Evolutionary conservation across 2,797 vertebrate genomes (phyloP).

Genomic region (Myotis planiceps): DNA sequence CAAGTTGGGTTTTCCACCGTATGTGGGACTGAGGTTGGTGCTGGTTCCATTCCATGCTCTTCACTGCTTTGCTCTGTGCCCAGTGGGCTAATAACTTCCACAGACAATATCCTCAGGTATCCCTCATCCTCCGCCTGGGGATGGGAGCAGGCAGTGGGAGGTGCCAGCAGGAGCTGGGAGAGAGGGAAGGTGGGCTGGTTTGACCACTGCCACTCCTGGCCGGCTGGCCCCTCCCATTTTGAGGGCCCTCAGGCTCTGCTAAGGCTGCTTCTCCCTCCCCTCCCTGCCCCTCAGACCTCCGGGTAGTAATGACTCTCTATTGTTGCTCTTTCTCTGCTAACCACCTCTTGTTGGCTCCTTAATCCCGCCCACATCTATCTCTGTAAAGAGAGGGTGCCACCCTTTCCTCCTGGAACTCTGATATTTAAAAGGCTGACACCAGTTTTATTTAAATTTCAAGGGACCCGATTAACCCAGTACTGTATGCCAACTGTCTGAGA

Average conservation of each 20-base stretch:
- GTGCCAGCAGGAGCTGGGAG: not conserved
- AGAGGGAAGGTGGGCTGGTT: not conserved
- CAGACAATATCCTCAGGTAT: not conserved
- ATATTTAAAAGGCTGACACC: not conserved
- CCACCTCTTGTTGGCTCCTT: not conserved
- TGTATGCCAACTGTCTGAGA: not conserved
- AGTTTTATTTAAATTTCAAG: constrained; percentile 45
- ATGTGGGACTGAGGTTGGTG: not conserved
- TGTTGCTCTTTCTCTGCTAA: not conserved
- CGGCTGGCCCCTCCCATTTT: not conserved
- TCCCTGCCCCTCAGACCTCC: not conserved
- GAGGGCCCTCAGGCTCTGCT: not conserved
- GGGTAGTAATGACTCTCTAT: not conserved
- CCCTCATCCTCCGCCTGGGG: not conserved
- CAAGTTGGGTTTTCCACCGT: not conserved
- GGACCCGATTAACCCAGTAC: not conserved
- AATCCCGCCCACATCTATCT: not conserved
- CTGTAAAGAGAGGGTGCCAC: not conserved
- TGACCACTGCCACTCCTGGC: not conserved
- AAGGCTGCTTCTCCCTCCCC: not conserved
- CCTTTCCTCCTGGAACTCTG: not conserved
- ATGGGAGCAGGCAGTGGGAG: not conserved
- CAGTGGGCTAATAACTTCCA: not conserved
- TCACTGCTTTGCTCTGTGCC: not conserved
- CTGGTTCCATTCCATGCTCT: not conserved